Conservation (phyloP, 2,113 vertebrate genomes). For the Trachemys scripta region DNA sequence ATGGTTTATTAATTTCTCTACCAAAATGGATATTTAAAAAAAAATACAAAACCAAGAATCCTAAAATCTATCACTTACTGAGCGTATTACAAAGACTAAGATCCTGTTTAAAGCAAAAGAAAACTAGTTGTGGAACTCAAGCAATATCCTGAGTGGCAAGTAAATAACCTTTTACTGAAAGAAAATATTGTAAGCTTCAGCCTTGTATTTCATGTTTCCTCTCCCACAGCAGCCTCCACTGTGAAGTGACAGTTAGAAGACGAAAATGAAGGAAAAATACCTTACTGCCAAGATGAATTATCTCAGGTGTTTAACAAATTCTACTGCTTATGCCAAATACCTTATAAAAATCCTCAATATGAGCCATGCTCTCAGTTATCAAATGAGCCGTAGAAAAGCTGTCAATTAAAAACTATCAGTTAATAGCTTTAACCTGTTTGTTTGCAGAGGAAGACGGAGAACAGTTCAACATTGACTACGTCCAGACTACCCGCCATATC, state of each 20-base stretch:
- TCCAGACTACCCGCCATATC: no score
- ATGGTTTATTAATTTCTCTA: background rate
- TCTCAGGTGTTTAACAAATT: slow-evolving; percentile 8
- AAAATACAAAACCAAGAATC: background rate
- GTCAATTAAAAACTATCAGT: slow-evolving; percentile 56
- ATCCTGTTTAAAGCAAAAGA: background rate
- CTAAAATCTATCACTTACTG: background rate
- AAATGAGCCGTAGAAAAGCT: slow-evolving; percentile 66
- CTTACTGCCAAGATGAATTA: background rate
- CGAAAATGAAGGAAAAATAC: background rate
- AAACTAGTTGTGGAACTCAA: background rate
- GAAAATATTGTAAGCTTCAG: background rate
- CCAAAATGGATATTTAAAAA: background rate
- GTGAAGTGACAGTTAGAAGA: background rate
- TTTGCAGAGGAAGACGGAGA: slow-evolving; percentile 31
- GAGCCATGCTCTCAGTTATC: slow-evolving; percentile 61
- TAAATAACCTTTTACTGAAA: background rate
- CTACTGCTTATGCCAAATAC: slow-evolving; percentile 54
- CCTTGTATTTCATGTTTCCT: background rate
- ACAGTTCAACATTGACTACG: background rate
- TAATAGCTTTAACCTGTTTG: slow-evolving; percentile 19
- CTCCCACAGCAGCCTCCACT: background rate
- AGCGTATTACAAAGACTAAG: background rate
- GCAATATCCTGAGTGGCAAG: background rate
- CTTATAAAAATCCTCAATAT: slow-evolving; percentile 64